Evolutionary conservation across 53 echinoderm and acorn worm genomes (phyloP).

Genomic region (Patiria pectinifera): DNA sequence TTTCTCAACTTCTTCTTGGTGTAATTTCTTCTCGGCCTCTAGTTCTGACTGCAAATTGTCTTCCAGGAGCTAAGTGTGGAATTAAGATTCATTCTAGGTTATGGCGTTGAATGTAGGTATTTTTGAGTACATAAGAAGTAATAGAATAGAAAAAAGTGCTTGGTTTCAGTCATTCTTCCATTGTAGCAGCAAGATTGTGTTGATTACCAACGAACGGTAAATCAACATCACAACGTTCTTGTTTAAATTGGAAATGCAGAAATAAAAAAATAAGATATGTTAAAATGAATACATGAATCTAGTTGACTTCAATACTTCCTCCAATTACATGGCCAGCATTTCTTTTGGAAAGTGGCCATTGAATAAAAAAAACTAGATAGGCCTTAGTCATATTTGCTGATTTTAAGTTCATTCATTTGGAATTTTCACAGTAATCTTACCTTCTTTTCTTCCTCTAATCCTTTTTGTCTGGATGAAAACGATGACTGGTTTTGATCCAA

Average conservation of each 20-base stretch:
- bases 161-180: background rate
- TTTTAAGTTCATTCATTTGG: background rate
- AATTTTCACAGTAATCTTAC: slow-evolving; percentile 30
- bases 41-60: slow-evolving; percentile 77
- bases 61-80: slow-evolving; percentile 71
- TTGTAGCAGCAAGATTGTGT: background rate
- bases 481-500: slow-evolving; percentile 81
- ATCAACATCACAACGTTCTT: no score
- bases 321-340: no score
- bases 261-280: no score
- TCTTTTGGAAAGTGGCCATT: no score
- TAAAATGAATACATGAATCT: no score
- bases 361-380: no score
- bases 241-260: no score
- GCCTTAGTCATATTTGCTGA: background rate
- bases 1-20: slow-evolving; percentile 67
- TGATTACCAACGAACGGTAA: background rate
- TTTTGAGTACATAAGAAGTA: no score
- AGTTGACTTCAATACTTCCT: no score
- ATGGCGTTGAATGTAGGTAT: background rate
- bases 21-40: slow-evolving; percentile 69
- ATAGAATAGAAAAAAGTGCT: background rate
- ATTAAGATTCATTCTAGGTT: background rate
- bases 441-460: slow-evolving; percentile 83
- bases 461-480: slow-evolving; percentile 62